Base-by-base conservation (phyloP, 2,797 vertebrate species). In the Cossypha dichroa region DNA sequence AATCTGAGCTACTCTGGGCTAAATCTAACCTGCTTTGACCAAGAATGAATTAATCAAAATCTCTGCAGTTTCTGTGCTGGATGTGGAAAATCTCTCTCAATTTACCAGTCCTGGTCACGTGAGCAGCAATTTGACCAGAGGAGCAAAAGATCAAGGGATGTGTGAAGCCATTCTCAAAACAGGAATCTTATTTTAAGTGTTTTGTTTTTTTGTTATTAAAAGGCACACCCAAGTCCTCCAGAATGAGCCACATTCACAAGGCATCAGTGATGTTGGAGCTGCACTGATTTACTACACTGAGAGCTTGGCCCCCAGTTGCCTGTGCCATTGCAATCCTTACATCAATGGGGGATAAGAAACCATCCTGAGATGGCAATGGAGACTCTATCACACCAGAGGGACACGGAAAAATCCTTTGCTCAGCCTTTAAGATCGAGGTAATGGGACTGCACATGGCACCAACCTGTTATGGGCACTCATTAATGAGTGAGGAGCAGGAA, bases 401-500 rank as follows among this genome's bases (percentile, higher is more conserved):
- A 80, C 38, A 28, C 1, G 5, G 54, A 72, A 74, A 73, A 90
- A 69, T 36, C 62, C 56, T 92, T 78, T 69, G 28, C 48, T 94
- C 77, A 88, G 74, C 62, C 58, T 73, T 88, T 59, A 23, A n/a
- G 33, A 55, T 66, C 9, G 9, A 94, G 78, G n/a, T 29, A 83
- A 93, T 62, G 54, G 58, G 54, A 74, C 28, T 51, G 31, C 1
- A 10, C 28, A 15, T 7, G 55, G 73, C 75, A 94, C 29, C 70
- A 58, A 8, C 34, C 16, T 59, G 72, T 36, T 48, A 45, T 0
- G 1, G 7, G 22, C 64, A 70, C 33, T 29, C 72, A 75, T 70
- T 90, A 88, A 73, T 15, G 75, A 91, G 64, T 20, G 56, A 90
- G 54, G 20, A 79, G 46, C 36, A 59, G 77, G 66, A 93, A 93